Evolutionary conservation across 2,113 vertebrate genomes (phyloP).

Genomic region (Empidonax traillii): DNA sequence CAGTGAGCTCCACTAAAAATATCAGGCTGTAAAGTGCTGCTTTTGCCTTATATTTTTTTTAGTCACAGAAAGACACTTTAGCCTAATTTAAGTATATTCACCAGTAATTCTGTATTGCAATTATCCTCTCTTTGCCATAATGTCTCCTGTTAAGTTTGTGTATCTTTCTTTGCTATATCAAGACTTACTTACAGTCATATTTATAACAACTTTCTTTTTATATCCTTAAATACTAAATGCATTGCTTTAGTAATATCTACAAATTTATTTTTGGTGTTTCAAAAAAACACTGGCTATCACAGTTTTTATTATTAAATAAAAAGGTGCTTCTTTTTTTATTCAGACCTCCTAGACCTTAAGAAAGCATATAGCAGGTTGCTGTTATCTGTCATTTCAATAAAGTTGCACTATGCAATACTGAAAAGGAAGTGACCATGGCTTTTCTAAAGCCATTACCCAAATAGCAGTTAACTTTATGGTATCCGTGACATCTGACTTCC

Average conservation of each 20-base stretch:
- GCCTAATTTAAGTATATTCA: neutral
- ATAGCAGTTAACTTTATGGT: neutral
- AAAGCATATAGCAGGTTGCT: neutral
- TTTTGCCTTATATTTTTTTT: neutral
- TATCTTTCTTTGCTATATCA: neutral
- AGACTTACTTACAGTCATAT: neutral
- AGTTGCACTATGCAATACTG: neutral
- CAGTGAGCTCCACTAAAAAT: neutral
- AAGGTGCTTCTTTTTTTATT: neutral
- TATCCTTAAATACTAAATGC: neutral
- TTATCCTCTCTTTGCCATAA: neutral
- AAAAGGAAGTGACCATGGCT: neutral
- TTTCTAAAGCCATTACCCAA: neutral
- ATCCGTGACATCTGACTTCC: neutral
- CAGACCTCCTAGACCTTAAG: neutral
- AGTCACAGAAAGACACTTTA: neutral
- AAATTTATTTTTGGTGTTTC: neutral
- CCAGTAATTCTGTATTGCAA: neutral
- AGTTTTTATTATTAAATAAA: neutral
- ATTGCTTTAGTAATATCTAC: neutral
- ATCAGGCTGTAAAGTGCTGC: neutral
- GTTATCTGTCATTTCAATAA: neutral
- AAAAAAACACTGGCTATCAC: neutral
- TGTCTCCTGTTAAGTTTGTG: neutral
- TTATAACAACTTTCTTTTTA: neutral